Percentiles rank a stretch among this genome's conserved stretches.
Evolutionary conservation across 2,888 invertebrate genomes (phyloP).

Genomic region (Clivina fossor): DNA sequence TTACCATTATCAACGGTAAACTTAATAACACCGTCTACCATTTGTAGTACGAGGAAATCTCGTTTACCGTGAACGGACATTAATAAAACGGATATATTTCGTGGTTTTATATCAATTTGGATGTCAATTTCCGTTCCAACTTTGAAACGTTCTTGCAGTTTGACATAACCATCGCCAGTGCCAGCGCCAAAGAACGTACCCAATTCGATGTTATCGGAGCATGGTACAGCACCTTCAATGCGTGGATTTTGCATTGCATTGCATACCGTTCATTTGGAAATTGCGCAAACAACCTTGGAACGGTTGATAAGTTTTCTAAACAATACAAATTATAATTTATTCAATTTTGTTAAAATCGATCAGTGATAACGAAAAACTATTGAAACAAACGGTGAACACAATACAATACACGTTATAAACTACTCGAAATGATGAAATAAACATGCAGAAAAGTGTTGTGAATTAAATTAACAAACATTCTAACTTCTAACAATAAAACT

Average conservation of each 20-base stretch:
- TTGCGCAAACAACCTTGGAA: slow-evolving; percentile 85
- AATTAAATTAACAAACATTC: too few relatives aligned
- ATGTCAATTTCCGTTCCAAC: slow-evolving; percentile 80
- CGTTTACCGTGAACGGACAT: slow-evolving; percentile 81
- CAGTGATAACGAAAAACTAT: too few relatives aligned
- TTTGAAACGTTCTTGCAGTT: slow-evolving; percentile 69
- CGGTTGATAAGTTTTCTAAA: slow-evolving; percentile 51
- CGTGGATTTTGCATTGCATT: slow-evolving; percentile 64
- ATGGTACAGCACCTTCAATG: slow-evolving; percentile 69
- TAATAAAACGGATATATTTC: slow-evolving; percentile 80
- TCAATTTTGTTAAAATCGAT: too few relatives aligned
- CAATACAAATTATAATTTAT: too few relatives aligned
- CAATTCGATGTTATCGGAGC: slow-evolving; percentile 74
- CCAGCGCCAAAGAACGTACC: slow-evolving; percentile 84
- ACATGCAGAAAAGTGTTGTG: too few relatives aligned
- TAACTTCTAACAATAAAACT: too few relatives aligned
- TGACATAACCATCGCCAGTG: slow-evolving; percentile 75
- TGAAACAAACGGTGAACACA: too few relatives aligned
- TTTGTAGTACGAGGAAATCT: slow-evolving; percentile 84
- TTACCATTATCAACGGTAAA: slow-evolving; percentile 83
- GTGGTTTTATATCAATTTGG: slow-evolving; percentile 82
- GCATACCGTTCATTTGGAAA: slow-evolving; percentile 70
- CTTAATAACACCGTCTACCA: slow-evolving; percentile 81
- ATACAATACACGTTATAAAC: too few relatives aligned
- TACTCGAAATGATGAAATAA: too few relatives aligned